A percentile compares a stretch with the other conserved stretches of the same genome.
phyloP scores from a whole-genome alignment of 2,113 vertebrate species.

The Strigops habroptila region DNA sequence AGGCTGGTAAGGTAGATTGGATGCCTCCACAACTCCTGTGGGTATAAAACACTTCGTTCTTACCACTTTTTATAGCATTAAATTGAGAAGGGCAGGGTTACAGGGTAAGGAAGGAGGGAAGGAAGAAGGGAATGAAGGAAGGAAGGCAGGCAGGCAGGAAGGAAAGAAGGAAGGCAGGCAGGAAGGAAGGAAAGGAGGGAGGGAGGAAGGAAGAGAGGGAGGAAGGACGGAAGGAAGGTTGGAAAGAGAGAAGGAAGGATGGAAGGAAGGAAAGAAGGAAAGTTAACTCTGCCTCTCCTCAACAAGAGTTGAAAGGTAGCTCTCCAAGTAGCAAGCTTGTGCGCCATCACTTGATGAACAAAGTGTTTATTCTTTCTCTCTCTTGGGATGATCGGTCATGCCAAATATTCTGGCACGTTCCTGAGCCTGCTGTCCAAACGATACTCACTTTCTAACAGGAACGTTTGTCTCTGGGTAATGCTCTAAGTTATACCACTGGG shows the following conservation, averaged over 20 bases:
- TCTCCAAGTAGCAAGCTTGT: not conserved
- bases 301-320: not conserved
- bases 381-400: not conserved
- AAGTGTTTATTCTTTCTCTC: conserved; percentile 37
- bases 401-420: conserved; percentile 30
- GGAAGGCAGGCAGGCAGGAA: too few relatives aligned
- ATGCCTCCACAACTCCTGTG: not conserved
- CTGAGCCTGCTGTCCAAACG: conserved; percentile 24
- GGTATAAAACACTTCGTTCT: not conserved
- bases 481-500: conserved; percentile 17
- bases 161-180: fast-evolving
- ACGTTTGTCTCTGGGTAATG: conserved; percentile 57
- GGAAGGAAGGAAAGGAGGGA: too few relatives aligned
- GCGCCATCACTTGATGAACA: not conserved
- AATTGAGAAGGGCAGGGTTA: not conserved
- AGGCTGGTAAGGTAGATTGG: not conserved
- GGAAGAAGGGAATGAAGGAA: too few relatives aligned
- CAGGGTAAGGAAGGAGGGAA: too few relatives aligned
- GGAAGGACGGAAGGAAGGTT: too few relatives aligned
- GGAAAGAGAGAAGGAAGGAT: not conserved
- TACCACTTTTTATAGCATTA: not conserved
- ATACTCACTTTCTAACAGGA: conserved; percentile 43
- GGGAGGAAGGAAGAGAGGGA: too few relatives aligned
- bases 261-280: not conserved
- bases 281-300: not conserved